A percentile compares a stretch with the other conserved stretches of the same genome.
These are phyloP conservation scores for Aphelinus certus DNA, from an alignment of 1,140 invertebrate genomes.

Conservation along the genomic window DNA sequence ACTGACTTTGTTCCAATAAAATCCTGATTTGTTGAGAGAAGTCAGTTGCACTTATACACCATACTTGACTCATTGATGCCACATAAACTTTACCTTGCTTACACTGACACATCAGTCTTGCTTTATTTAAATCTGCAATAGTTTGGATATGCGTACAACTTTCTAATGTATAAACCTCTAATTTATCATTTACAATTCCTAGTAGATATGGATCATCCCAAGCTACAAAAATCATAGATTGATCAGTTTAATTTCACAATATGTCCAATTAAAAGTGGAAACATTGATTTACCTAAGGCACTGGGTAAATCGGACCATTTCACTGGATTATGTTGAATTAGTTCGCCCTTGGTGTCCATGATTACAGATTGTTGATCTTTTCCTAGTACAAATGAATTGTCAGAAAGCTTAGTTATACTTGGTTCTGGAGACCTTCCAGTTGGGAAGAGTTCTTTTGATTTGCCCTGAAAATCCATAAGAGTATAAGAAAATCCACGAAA, in stretches of 20 bases:
- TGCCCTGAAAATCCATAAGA: constrained; percentile 65
- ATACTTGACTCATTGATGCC: constrained; percentile 86
- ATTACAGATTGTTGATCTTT: constrained; percentile 87
- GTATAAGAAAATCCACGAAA: constrained; percentile 63
- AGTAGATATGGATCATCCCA: constrained; percentile 93
- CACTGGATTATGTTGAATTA: constrained; percentile 75
- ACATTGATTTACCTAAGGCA: constrained; percentile 70
- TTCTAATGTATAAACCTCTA: constrained; percentile 85
- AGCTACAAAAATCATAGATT: constrained; percentile 67
- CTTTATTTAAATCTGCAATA: constrained; percentile 72
- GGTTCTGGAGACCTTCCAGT: constrained; percentile 88
- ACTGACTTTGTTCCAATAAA: constrained; percentile 88
- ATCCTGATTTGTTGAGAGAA: constrained; percentile 83
- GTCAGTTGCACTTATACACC: constrained; percentile 83
- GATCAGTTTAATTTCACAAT: constrained; percentile 6
- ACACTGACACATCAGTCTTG: constrained; percentile 75
- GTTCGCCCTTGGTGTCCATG: constrained; percentile 78
- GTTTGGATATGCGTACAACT: constrained; percentile 70
- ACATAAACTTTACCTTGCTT: constrained; percentile 84
- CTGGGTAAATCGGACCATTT: constrained; percentile 86
- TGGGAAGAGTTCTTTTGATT: constrained; percentile 84
- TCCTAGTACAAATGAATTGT: constrained; percentile 79
- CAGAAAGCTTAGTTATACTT: constrained; percentile 78
- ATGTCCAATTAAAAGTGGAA: constrained; percentile 18
- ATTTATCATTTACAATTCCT: constrained; percentile 80